Evolutionary conservation across 1,140 invertebrate species (phyloP), one percentile per base, ranked within the genome.

Genomic region (Muscidifurax raptorellus): DNA sequence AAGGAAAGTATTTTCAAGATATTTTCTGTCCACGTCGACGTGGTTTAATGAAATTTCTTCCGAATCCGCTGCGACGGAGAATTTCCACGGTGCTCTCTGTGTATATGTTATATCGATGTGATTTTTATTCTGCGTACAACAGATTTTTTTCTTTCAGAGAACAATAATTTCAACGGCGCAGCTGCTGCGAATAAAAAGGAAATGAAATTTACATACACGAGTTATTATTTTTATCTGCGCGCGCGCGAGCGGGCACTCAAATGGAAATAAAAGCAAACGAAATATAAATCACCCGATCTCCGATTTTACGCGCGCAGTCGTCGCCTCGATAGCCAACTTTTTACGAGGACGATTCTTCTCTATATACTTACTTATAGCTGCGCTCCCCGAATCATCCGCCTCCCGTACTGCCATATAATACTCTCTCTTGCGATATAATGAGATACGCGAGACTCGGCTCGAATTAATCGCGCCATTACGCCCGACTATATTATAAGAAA

Each of bases 1-100:
- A 77, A 67, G 77, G 77, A 79, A 79, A 79, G 59, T 79, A 79
- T 79, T 79, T 67, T 64, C 18, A 52, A 78, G 66, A 79, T 79
- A 40, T 36, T 79, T 79, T 13, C 6, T 27, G 52, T 9, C 40
- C 1, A 9, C 25, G 28, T 36, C 2, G 7, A 30, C 9, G 22
- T 13, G 25, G 75, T 77, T 77, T 77, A 77, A 77, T 77, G 75
- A 77, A 77, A 77, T 77, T 77, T 77, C 75, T 59, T 27, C 15
- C 1, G 13, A 52, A 30, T n/a, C 75, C 59, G 32, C n/a, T 27
- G 1, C 7, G 12, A 6, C 1, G 30, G 71, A 44, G 40, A 52
- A 76, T 76, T 76, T 76, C 47, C 15, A 47, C 44, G 44, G 1
- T 40, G 36, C 36, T n/a, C n/a, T n/a, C n/a, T n/a, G n/a, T n/a